Percentiles rank a stretch among this genome's conserved stretches.
These are phyloP conservation scores for Diarsia brunnea DNA, from an alignment of 2,888 invertebrate species.

Conservation along the genomic window DNA sequence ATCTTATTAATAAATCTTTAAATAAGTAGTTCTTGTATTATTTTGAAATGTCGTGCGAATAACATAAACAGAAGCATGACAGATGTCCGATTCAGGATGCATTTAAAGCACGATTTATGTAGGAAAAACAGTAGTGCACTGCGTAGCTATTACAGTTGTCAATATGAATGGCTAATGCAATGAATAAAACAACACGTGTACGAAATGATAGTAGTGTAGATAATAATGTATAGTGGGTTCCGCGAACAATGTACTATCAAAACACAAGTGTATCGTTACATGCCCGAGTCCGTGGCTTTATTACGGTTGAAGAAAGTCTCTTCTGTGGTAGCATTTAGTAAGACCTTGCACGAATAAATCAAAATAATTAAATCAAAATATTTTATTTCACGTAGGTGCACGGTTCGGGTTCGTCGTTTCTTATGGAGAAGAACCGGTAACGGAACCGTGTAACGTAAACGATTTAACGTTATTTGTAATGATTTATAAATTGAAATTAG, in stretches of 20 bases:
- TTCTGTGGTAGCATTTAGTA: neutral
- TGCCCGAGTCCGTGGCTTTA: constrained; percentile 25
- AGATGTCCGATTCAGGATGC: constrained; percentile 52
- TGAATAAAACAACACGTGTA: constrained; percentile 69
- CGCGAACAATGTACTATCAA: constrained; percentile 51
- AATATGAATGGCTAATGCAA: constrained; percentile 65
- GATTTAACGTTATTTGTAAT: neutral
- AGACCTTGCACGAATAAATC: neutral
- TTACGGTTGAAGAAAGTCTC: neutral
- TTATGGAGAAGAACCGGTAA: too few relatives aligned
- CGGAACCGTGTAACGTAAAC: neutral
- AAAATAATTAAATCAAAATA: too few relatives aligned
- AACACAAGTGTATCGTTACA: constrained; percentile 52
- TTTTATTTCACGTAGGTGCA: too few relatives aligned
- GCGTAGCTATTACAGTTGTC: constrained; percentile 43
- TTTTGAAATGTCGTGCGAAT: constrained; percentile 38
- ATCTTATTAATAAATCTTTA: neutral
- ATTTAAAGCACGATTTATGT: constrained; percentile 56
- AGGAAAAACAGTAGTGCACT: constrained; percentile 58
- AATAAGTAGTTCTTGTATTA: neutral
- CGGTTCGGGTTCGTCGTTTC: too few relatives aligned
- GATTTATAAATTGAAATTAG: neutral
- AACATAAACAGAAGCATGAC: constrained; percentile 27
- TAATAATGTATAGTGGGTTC: constrained; percentile 44
- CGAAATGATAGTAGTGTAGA: constrained; percentile 49